These are phyloP conservation scores for Litocranius walleri DNA, from an alignment of 2,113 vertebrate species.

Conservation along the genomic window DNA sequence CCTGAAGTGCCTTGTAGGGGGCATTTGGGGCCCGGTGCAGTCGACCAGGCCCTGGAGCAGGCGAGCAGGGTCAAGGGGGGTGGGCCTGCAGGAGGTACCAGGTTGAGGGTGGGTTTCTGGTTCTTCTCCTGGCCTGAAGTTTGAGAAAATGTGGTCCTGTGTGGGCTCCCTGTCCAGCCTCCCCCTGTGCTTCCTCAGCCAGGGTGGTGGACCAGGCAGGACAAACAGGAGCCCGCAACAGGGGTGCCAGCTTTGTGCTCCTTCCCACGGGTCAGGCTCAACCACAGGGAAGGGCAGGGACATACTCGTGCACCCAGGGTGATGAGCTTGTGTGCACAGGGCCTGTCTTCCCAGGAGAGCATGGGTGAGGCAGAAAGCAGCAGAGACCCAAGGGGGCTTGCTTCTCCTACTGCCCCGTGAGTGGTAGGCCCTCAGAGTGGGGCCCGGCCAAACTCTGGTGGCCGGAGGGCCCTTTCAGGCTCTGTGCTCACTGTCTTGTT, in stretches of 20 bases:
- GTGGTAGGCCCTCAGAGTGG: background rate
- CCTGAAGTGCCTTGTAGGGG: background rate
- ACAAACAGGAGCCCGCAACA: background rate
- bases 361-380: background rate
- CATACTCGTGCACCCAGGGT: background rate
- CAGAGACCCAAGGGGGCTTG: accelerated
- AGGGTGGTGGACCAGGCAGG: background rate
- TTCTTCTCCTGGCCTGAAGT: background rate
- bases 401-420: background rate
- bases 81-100: too few relatives aligned
- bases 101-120: background rate
- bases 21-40: background rate
- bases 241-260: background rate
- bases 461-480: slow-evolving; percentile 71
- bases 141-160: background rate
- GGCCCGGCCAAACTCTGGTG: slow-evolving; percentile 38
- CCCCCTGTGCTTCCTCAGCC: background rate
- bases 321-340: slow-evolving; percentile 21
- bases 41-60: background rate
- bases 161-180: background rate
- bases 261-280: background rate
- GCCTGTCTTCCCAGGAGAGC: background rate
- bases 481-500: slow-evolving; percentile 77
- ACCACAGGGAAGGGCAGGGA: background rate
- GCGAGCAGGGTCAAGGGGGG: background rate